Percentiles rank a stretch among this genome's conserved stretches.
These are phyloP conservation scores for Platygyra sinensis DNA, from an alignment of 64 coral and sea anemone species.

Conservation along the genomic window DNA sequence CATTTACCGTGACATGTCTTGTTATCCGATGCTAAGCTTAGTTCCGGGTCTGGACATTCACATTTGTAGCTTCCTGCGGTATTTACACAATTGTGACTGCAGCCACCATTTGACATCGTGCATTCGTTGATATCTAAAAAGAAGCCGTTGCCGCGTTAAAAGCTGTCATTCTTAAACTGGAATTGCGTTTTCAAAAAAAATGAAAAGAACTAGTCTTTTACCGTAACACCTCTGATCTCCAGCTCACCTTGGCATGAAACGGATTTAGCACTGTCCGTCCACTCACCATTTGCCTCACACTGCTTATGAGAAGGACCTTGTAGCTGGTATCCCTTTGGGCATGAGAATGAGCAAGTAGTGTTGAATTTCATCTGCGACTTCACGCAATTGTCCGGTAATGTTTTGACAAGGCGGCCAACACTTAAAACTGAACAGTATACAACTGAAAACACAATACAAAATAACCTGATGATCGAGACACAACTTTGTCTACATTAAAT, in stretches of 20 bases:
- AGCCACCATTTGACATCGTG: neutral
- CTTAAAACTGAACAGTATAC: neutral
- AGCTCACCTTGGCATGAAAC: neutral
- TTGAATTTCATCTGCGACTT: neutral
- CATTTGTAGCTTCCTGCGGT: neutral
- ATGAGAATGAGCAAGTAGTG: neutral
- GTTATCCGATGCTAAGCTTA: neutral
- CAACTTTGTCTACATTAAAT: neutral
- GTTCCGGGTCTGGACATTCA: neutral
- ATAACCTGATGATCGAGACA: too few relatives aligned
- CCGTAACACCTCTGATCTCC: too few relatives aligned
- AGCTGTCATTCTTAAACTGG: too few relatives aligned
- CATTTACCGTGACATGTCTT: neutral
- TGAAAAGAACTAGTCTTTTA: too few relatives aligned
- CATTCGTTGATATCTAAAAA: neutral
- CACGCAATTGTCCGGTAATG: neutral
- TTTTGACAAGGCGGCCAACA: neutral
- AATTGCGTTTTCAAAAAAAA: too few relatives aligned
- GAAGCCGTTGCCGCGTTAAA: too few relatives aligned
- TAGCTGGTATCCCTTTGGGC: neutral
- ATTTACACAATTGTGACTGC: neutral
- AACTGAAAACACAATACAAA: neutral
- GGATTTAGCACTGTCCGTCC: neutral
- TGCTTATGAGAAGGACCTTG: neutral
- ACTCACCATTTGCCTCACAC: neutral